These are phyloP conservation scores for Sweltsa coloradensis DNA, from an alignment of 1,140 invertebrate species.

Conservation along the genomic window DNA sequence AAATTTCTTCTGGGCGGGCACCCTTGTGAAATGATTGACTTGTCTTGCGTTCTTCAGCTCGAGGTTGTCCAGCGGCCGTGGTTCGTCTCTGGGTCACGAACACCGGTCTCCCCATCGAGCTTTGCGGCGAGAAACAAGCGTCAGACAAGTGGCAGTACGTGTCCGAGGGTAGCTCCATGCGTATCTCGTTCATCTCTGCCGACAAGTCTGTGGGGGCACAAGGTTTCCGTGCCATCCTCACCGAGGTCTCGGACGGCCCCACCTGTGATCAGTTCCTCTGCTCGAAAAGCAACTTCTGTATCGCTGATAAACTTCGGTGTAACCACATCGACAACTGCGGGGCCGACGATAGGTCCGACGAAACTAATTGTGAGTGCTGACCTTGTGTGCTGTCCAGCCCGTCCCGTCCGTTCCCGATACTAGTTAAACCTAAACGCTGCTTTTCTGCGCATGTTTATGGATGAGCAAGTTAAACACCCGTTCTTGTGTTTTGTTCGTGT, in stretches of 20 bases:
- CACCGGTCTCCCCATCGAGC: conserved; percentile 62
- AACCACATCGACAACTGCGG: conserved; percentile 72
- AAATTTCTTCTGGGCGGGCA: too few species aligned
- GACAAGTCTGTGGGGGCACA: conserved; percentile 69
- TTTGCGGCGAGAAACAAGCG: conserved; percentile 72
- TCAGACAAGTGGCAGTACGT: conserved; percentile 67
- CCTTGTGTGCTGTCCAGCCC: conserved; percentile 8
- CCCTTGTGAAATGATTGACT: conserved; percentile 2
- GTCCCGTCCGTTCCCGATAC: too few species aligned
- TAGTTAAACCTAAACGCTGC: too few species aligned
- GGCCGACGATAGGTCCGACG: conserved; percentile 61
- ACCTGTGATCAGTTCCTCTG: conserved; percentile 51
- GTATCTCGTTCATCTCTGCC: conserved; percentile 73
- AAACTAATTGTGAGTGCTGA: conserved; percentile 62
- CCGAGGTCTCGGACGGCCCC: conserved; percentile 53
- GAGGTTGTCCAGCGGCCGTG: conserved; percentile 81
- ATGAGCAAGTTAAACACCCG: too few species aligned
- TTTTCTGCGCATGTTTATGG: too few species aligned
- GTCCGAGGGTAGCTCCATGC: conserved; percentile 69
- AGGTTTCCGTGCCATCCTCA: conserved; percentile 83
- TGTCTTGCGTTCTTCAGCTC: conserved; percentile 38
- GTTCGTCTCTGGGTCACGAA: conserved; percentile 74
- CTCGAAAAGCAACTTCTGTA: conserved; percentile 58
- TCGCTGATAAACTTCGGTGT: conserved; percentile 61
- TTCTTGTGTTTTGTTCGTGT: too few species aligned